Percentiles rank a stretch among this genome's conserved stretches.
Evolutionary conservation across 2,113 vertebrate species (phyloP).

Genomic region (Calyptomena viridis): DNA sequence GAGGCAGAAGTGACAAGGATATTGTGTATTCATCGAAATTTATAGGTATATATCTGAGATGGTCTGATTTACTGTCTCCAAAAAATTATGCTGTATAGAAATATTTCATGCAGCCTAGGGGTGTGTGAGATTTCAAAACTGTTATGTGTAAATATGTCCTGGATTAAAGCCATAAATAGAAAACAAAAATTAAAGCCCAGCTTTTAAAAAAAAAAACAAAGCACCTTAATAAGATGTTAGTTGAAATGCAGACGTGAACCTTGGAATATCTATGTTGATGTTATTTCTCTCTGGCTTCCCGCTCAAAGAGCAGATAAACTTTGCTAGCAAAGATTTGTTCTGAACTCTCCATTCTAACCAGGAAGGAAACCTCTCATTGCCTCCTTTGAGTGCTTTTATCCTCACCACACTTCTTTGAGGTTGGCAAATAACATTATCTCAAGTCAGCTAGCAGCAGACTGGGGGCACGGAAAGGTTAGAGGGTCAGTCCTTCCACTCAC

Average conservation of each 20-base stretch:
- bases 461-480: not conserved
- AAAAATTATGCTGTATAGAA: not conserved
- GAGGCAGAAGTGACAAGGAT: not conserved
- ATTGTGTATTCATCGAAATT: not conserved
- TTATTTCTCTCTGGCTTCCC: not conserved
- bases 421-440: not conserved
- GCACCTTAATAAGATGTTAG: not conserved
- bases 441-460: not conserved
- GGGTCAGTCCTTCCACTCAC: not conserved
- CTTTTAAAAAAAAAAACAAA: not conserved
- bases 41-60: not conserved
- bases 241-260: not conserved
- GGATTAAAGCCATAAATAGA: not conserved
- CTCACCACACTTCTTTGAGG: not conserved
- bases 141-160: not conserved
- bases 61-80: not conserved
- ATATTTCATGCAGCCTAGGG: not conserved
- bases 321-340: not conserved
- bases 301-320: not conserved
- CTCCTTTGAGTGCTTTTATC: not conserved
- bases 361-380: not conserved
- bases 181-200: not conserved
- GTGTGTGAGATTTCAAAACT: not conserved
- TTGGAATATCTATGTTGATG: not conserved
- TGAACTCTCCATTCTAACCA: not conserved